Base-by-base conservation (phyloP, 2,113 vertebrate genomes). In the Toxotes jaculatrix region DNA sequence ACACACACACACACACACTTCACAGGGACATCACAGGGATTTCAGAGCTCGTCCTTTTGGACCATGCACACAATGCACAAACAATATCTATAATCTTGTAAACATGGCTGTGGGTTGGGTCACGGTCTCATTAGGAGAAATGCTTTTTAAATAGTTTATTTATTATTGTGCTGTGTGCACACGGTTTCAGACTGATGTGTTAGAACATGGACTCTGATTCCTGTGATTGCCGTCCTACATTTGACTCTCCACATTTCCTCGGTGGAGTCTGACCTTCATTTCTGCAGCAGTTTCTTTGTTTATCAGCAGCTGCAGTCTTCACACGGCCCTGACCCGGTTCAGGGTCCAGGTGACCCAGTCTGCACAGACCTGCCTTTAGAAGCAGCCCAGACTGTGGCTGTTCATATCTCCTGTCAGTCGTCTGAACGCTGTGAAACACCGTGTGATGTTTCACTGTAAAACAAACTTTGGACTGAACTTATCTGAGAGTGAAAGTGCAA, bases 291-390 rank as follows among this genome's bases (percentile, higher is more conserved):
- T 57, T 55, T 49, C 64, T 43, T 16, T 45, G 14, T 5, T 63
- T 68, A 77, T 86, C 83, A 77, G 79, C 84, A 60, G 63, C 74
- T 86, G 84, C 34, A 2, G 9, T 0, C 11, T 19, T 73, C 72
- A 47, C 77, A 82, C 42, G 51, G 40, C 75, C 11, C n/a, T 72
- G 85, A 80, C 85, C 76, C 76, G 27, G 4, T 62, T 60, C 19
- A n/a, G 43, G 34, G 53, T 42, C 42, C 38, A 23, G 2, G 42
- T 27, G 32, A 11, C 47, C 62, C 51, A n/a, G 45, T 5, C 45
- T 17, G 43, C 43, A 14, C 12, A 14, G 43, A 45, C 45, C 47
- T 19, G 47, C 38, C 38, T 7, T 40, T 40, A 40, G 9, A 40
- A 7, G 3, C 38, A 8, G 8, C 38, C 6, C 38, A 40, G 38